Evolutionary conservation across 1,140 invertebrate species (phyloP), one percentile per base, ranked within the genome.

Genomic region (Paracyclopina nana): DNA sequence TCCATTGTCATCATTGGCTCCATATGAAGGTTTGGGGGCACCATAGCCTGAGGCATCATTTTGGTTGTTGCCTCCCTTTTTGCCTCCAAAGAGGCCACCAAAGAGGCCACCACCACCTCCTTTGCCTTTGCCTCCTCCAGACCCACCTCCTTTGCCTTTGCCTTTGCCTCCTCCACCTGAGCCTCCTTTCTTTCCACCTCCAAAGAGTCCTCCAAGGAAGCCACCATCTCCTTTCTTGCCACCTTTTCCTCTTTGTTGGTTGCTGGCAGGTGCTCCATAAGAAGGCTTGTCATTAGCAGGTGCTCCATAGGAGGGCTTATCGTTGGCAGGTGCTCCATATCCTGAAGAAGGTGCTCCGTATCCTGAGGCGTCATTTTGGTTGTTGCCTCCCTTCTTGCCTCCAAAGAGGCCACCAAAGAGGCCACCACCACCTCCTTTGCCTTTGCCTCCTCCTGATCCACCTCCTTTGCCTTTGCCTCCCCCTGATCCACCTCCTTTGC

Each of bases 401-500:
- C n/a, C n/a, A n/a, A n/a, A n/a, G n/a, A n/a, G n/a, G n/a, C n/a
- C n/a, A n/a, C n/a, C n/a, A n/a, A n/a, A n/a, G n/a, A n/a, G n/a
- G n/a, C 29, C 29, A 5, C 34, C 34, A 38, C 34, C 34, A 2
- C 34, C 34, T 9, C 34, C 34, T 4, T 16, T 3, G 34, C n/a
- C n/a, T 38, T 20, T n/a, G 2, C 34, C 34, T 38, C 29, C 29
- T 38, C 34, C 34, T 3, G n/a, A n/a, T 4, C 34, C 34, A 16
- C 34, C 34, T n/a, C 34, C 34, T 38, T 38, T 38, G 34, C 34
- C 34, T 38, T 38, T 38, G 34, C 34, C n/a, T n/a, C n/a, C n/a
- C n/a, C n/a, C n/a, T n/a, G n/a, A n/a, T n/a, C n/a, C n/a, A n/a
- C n/a, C n/a, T n/a, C n/a, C 34, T 14, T 31, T 31, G 8, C 34